phyloP scores from a whole-genome alignment of 2,888 invertebrate species.

The Alitta virens region DNA sequence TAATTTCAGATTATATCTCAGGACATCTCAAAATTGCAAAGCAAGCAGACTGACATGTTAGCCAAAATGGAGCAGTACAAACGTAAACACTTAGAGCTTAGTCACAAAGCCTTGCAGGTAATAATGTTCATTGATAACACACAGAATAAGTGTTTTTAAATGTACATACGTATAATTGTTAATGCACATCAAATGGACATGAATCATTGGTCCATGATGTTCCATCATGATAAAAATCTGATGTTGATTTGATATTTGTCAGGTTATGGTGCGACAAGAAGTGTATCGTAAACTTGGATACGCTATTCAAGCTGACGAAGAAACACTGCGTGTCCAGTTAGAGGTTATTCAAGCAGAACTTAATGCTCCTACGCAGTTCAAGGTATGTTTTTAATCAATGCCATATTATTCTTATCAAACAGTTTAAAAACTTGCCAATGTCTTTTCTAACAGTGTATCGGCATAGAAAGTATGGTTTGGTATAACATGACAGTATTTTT shows the following conservation, averaged over 20 bases:
- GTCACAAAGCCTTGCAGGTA: constrained; percentile 83
- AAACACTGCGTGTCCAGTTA: constrained; percentile 79
- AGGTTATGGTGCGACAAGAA: constrained; percentile 87
- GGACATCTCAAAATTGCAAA: constrained; percentile 75
- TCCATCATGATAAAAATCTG: too few relatives aligned
- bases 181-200: too few relatives aligned
- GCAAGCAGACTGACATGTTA: constrained; percentile 76
- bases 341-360: constrained; percentile 84
- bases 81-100: constrained; percentile 75
- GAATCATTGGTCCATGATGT: too few relatives aligned
- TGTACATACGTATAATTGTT: too few relatives aligned
- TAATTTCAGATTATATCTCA: constrained; percentile 64
- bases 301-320: constrained; percentile 85
- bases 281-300: constrained; percentile 83
- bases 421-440: too few relatives aligned
- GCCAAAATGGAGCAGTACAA: constrained; percentile 81
- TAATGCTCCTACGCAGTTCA: constrained; percentile 88
- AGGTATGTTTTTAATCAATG: too few relatives aligned
- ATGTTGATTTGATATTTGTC: constrained; percentile 6
- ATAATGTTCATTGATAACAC: too few relatives aligned
- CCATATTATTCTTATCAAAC: too few relatives aligned
- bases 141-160: too few relatives aligned
- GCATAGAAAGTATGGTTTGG: too few relatives aligned
- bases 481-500: too few relatives aligned
- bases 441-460: too few relatives aligned